phyloP scores from a whole-genome alignment of 2,113 vertebrate species.

The Lonchura striata region DNA sequence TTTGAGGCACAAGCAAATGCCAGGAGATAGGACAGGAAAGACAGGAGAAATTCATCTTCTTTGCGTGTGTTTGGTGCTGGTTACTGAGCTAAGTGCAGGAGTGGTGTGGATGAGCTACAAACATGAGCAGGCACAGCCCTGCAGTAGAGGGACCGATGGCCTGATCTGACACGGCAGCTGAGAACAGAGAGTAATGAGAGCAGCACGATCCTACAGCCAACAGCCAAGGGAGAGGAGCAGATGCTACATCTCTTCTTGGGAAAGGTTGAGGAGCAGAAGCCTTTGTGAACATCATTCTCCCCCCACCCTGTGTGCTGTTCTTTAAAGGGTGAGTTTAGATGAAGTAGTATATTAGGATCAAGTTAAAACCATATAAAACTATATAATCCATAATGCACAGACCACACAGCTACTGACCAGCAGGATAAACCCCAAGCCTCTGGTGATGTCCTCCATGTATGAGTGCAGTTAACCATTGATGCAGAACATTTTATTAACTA shows the following conservation, averaged over 20 bases:
- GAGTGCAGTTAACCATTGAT: neutral
- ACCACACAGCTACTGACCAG: neutral
- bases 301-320: neutral
- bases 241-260: neutral
- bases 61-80: neutral
- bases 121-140: neutral
- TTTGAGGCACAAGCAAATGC: neutral
- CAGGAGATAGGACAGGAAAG: neutral
- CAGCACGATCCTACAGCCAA: accelerated
- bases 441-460: neutral
- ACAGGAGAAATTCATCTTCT: neutral
- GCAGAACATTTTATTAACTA: neutral
- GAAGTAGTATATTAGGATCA: neutral
- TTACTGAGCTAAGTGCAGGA: neutral
- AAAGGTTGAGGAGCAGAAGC: neutral
- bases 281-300: neutral
- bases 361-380: neutral
- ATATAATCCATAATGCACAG: neutral
- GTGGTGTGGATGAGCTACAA: neutral
- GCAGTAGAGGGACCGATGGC: neutral
- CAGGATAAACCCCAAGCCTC: neutral
- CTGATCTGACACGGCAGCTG: neutral
- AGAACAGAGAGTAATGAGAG: neutral
- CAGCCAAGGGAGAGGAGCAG: neutral
- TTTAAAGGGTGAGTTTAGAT: neutral